These are phyloP conservation scores for Petrocephalus zakoni DNA, from an alignment of 2,113 vertebrate genomes.

Conservation along the genomic window DNA sequence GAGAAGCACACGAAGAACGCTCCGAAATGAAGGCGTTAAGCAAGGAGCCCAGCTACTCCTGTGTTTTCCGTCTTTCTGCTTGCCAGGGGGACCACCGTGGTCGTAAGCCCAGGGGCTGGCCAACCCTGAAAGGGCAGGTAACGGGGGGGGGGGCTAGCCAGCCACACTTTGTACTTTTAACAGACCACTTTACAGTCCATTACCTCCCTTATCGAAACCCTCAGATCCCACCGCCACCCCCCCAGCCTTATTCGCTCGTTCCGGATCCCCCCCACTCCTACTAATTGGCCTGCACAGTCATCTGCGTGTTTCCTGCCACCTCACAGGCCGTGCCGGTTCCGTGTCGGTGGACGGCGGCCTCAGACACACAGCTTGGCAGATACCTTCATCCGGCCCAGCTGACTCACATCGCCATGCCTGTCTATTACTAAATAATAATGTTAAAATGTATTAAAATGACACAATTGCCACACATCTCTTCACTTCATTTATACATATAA, in stretches of 20 bases:
- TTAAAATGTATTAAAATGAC: background rate
- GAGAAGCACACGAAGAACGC: background rate
- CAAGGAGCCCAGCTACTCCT: background rate
- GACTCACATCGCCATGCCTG: background rate
- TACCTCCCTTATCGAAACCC: constrained; percentile 3
- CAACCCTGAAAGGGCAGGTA: background rate
- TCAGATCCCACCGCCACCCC: too few species aligned
- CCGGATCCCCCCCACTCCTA: background rate
- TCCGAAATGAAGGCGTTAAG: background rate
- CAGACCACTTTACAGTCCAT: background rate
- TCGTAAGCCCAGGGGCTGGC: background rate
- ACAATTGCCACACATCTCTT: background rate
- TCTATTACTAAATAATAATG: background rate
- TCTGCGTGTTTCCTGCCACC: background rate
- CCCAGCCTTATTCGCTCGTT: background rate
- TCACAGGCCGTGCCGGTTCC: background rate
- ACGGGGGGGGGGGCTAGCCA: background rate
- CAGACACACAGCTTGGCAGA: background rate
- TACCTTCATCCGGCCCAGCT: background rate
- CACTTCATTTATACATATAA: background rate
- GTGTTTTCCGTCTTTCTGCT: background rate
- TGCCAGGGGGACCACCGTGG: background rate
- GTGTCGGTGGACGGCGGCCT: background rate
- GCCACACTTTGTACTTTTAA: background rate
- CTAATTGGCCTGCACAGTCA: too few species aligned